Base-by-base conservation (phyloP, 2,113 vertebrate species). In the Turdus rufiventris region DNA sequence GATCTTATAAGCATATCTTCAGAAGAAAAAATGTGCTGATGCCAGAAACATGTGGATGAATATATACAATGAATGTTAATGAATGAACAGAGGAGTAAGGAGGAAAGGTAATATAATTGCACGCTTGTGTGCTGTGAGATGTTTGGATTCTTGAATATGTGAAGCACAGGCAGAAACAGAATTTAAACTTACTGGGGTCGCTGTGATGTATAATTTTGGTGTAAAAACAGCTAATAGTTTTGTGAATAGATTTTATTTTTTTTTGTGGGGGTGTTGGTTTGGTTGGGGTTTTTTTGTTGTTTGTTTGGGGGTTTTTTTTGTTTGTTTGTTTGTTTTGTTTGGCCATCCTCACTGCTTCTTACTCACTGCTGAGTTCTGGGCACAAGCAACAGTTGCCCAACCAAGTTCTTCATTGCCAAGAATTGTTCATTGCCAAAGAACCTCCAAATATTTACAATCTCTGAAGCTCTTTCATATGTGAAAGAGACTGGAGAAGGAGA, bases 91-190 rank as follows among this genome's bases (percentile, higher is more conserved):
- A 0, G 8, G 24, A 57, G 17, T 90, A 51, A 60, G 47, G 40
- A 65, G 17, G 54, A 68, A 65, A 73, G 12, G 16, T 83, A 82
- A 25, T 43, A 12, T 17, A 82, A 67, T 54, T 71, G 4, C n/a
- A 78, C 5, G 14, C 14, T 21, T 4, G 6, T 3, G 3, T 9
- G 9, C 2, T 0, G 7, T n/a, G 53, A 24, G 16, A 14, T 42
- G 20, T 72, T 86, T 89, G 24, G 4, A 10, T 42, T 38, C 36
- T 76, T 73, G n/a, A 87, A 56, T n/a, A 65, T n/a, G 9, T 42
- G n/a, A 68, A 84, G 24, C 17, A 42, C 13, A 29, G 45, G 54
- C 25, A 50, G 25, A 79, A 84, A 54, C 19, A 40, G 20, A 93
- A 75, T 31, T 57, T 5, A 45, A 76, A 53, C 68, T 40, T 75